phyloP scores from a whole-genome alignment of 2,113 vertebrate species.

The Gasterosteus nipponicus region DNA sequence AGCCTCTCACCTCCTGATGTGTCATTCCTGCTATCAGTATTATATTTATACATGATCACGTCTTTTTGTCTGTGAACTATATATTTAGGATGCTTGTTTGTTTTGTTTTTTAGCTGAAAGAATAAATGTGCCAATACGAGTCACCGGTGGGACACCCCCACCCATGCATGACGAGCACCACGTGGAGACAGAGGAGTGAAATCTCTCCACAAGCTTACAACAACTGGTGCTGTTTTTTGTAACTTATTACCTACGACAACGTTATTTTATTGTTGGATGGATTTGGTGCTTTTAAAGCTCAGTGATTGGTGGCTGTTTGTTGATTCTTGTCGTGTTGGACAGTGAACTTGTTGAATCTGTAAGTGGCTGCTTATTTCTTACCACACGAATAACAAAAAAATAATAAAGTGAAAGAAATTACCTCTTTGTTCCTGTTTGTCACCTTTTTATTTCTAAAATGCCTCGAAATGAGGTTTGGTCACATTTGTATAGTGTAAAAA shows the following conservation, averaged over 20 bases:
- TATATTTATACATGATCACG: slow-evolving; percentile 67
- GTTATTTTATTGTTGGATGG: slow-evolving; percentile 69
- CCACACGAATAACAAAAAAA: slow-evolving; percentile 70
- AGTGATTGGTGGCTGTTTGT: slow-evolving; percentile 76
- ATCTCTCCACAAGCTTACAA: slow-evolving; percentile 60
- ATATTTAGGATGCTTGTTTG: slow-evolving; percentile 64
- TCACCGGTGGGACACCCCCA: slow-evolving; percentile 62
- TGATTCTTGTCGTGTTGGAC: slow-evolving; percentile 77
- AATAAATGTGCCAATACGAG: slow-evolving; percentile 76
- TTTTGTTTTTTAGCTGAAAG: slow-evolving; percentile 52
- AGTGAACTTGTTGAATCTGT: slow-evolving; percentile 78
- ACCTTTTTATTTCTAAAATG: background rate
- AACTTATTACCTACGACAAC: slow-evolving; percentile 42
- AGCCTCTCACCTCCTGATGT: slow-evolving; percentile 51
- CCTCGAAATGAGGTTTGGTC: background rate
- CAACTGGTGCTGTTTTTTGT: slow-evolving; percentile 77
- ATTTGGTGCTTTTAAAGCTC: slow-evolving; percentile 73
- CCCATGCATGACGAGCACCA: slow-evolving; percentile 72
- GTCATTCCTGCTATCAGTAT: slow-evolving; percentile 72
- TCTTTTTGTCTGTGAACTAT: slow-evolving; percentile 61
- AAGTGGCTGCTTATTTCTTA: slow-evolving; percentile 83
- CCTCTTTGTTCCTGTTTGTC: background rate
- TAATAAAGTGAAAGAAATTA: slow-evolving; percentile 60
- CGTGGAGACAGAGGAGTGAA: slow-evolving; percentile 32
- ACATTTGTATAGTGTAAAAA: background rate